phyloP scores from a whole-genome alignment of 2,888 invertebrate species.

The Lamellibrachia satsuma region DNA sequence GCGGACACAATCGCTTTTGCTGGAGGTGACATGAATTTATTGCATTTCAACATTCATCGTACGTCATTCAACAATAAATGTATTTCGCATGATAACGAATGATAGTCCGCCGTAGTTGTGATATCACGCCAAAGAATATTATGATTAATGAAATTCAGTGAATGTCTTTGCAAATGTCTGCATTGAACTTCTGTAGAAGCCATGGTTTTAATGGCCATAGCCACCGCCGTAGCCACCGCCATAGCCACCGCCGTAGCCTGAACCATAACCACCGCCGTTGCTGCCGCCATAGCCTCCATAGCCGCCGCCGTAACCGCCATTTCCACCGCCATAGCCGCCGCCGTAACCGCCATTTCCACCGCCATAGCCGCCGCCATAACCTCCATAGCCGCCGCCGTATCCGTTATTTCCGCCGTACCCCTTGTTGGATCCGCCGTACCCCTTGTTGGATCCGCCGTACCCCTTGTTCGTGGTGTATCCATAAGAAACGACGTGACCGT shows the following conservation, averaged over 20 bases:
- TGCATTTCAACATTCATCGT: background rate
- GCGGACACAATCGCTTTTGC: background rate
- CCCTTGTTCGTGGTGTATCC: too few species aligned
- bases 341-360: background rate
- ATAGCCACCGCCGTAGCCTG: background rate
- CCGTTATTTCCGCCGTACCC: background rate
- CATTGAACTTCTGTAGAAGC: background rate
- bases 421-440: background rate
- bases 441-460: background rate
- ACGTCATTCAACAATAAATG: background rate
- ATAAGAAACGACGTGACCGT: too few species aligned
- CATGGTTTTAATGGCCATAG: background rate
- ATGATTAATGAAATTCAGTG: background rate
- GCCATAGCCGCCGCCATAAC: background rate
- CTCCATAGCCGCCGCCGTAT: background rate
- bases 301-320: slow-evolving; percentile 3
- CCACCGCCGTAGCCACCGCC: background rate
- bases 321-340: background rate
- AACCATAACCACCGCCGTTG: background rate
- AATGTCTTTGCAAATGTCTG: background rate
- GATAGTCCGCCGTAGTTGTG: background rate
- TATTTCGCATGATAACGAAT: background rate
- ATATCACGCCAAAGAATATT: background rate
- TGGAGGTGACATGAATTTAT: background rate
- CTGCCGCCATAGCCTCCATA: background rate